Conservation (phyloP, 2,888 invertebrate genomes). For the Eugnorisma glareosa region DNA sequence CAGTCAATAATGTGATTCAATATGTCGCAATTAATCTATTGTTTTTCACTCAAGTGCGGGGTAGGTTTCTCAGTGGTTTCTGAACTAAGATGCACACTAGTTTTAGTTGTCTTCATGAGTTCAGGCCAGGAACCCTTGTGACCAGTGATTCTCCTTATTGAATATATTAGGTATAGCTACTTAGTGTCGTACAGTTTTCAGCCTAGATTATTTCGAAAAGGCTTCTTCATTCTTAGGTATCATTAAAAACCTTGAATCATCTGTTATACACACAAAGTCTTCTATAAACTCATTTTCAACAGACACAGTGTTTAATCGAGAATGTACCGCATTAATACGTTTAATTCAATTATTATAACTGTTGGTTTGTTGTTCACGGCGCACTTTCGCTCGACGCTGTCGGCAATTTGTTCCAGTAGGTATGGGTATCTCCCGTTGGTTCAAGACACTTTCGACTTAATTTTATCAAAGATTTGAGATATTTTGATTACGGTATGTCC, state of each 20-base stretch:
- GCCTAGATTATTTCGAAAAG: not conserved
- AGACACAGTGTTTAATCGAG: constrained; percentile 26
- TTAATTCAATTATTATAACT: constrained; percentile 56
- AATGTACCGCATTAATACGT: constrained; percentile 39
- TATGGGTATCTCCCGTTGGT: constrained; percentile 3
- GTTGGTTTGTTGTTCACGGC: constrained; percentile 48
- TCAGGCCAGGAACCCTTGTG: not conserved
- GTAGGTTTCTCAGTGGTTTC: not conserved
- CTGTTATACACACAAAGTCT: not conserved
- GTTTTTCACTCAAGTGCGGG: not conserved
- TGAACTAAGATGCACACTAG: too few relatives aligned
- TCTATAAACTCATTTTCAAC: not conserved
- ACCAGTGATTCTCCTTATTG: not conserved
- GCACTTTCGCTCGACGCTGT: constrained; percentile 52
- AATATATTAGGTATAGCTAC: not conserved
- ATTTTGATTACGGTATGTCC: not conserved
- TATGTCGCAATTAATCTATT: not conserved
- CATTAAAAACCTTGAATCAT: not conserved
- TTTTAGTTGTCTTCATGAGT: not conserved
- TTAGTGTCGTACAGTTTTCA: not conserved
- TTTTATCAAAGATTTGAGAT: not conserved
- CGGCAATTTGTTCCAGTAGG: constrained; percentile 43
- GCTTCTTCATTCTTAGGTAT: not conserved
- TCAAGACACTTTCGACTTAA: constrained; percentile 26
- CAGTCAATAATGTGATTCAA: not conserved